Evolutionary conservation across 1,140 invertebrate genomes (phyloP).

Genomic region (Theocolax elegans): DNA sequence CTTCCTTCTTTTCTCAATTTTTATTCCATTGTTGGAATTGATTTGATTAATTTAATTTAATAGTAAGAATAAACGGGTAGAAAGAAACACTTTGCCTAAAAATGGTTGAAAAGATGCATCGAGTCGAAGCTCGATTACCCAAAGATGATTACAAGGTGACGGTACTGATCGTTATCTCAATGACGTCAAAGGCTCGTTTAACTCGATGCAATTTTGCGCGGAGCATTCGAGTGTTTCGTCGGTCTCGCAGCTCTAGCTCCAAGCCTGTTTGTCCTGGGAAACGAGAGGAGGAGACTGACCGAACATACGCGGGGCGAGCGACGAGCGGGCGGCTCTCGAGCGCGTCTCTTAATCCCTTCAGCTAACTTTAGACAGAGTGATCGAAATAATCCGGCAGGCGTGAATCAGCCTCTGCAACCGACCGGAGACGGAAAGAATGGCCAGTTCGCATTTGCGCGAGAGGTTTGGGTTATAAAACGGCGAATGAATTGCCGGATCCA

Average conservation of each 20-base stretch:
- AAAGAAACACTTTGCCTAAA: too few species aligned
- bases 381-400: slow-evolving; percentile 60
- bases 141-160: too few species aligned
- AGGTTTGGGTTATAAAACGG: slow-evolving; percentile 58
- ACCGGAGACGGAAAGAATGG: slow-evolving; percentile 23
- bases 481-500: slow-evolving; percentile 59
- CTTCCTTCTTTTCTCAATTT: neutral
- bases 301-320: neutral
- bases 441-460: slow-evolving; percentile 32
- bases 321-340: neutral
- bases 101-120: too few species aligned
- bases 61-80: too few species aligned
- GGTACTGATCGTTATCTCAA: too few species aligned
- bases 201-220: neutral
- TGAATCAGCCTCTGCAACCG: slow-evolving; percentile 41
- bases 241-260: too few species aligned
- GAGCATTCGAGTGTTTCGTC: neutral
- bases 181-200: too few species aligned
- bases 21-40: neutral
- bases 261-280: neutral
- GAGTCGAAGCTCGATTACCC: too few species aligned
- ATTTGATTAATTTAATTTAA: too few species aligned
- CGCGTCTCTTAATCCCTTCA: slow-evolving; percentile 47
- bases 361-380: slow-evolving; percentile 57
- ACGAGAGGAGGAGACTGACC: neutral